Base-by-base conservation (phyloP, 2,113 vertebrate species). In the Pomatostomus ruficeps region DNA sequence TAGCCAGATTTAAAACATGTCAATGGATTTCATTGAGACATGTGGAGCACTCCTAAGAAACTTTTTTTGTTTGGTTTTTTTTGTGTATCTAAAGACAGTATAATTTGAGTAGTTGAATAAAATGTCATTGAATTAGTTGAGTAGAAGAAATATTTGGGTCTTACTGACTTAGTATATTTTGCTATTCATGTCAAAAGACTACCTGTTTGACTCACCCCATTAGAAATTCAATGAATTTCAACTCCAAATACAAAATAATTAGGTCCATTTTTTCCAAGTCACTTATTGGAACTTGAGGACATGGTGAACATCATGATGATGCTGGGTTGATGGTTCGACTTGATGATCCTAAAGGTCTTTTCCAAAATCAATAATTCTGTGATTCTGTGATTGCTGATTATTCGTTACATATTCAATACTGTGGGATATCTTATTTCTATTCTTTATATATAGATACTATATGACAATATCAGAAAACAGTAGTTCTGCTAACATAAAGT, bases 21-120 rank as follows among this genome's bases (percentile, higher is more conserved):
- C 75, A 94, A 74, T 88, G 81, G 55, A 86, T 95, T 91, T 94
- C 89, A 91, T 1, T 88, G 67, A 94, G 38, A 79, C 51, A 25
- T 10, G 33, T 67, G 19, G n/a, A 94, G 91, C 21, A 72, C 33
- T 78, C 20, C 10, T 72, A 45, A 76, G 19, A 74, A 35, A 31
- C 26, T 13, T 59, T 0, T 46, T 23, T 20, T 33, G 3, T 31
- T 65, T 12, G 15, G 11, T 20, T 31, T 51, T 29, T 16, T 49
- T 6, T 11, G 12, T 0, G 63, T 33, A 38, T 65, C 49, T 36
- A 82, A 80, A 71, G 40, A 67, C 3, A 8, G 9, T 14, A 78
- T 42, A 24, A 68, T 33, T 49, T 48, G 24, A 87, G 36, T n/a
- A 76, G 21, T 68, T 68, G n/a, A 71, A 89, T 24, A 52, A 75